phyloP scores from a whole-genome alignment of 2,797 vertebrate genomes.

The Philypnodon macrostomus region DNA sequence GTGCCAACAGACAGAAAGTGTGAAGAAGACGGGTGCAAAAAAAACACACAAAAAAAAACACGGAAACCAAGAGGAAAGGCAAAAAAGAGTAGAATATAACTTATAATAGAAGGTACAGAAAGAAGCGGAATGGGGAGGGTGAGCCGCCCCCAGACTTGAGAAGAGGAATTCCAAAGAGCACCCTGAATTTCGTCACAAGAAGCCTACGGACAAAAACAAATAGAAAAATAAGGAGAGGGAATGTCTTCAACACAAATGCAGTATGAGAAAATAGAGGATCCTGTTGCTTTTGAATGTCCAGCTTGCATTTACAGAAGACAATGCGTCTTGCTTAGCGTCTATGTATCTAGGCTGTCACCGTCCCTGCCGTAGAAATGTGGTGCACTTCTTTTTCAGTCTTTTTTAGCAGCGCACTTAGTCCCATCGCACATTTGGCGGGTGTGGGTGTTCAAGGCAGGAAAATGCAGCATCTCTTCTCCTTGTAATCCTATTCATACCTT shows the following conservation, averaged over 20 bases:
- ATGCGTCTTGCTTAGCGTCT: conserved; percentile 40
- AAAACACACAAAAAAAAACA: conserved; percentile 20
- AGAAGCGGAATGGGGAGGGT: conserved; percentile 15
- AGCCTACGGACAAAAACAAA: conserved; percentile 23
- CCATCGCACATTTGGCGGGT: conserved; percentile 26
- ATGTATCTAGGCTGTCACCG: conserved; percentile 42
- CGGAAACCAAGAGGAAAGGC: conserved; percentile 51
- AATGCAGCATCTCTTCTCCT: conserved; percentile 24
- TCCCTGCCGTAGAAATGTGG: conserved; percentile 23
- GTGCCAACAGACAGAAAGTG: conserved; percentile 67
- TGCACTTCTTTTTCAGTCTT: conserved; percentile 49
- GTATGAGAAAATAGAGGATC: conserved; percentile 7
- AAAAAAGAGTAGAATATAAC: conserved; percentile 18
- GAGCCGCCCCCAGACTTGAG: conserved; percentile 49
- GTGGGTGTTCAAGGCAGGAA: conserved; percentile 32
- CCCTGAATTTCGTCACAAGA: conserved; percentile 58
- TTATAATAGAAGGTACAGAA: conserved; percentile 9
- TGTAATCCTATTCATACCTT: conserved; percentile 30
- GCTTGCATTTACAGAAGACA: conserved; percentile 35
- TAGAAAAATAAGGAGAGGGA: not conserved
- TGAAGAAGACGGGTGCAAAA: conserved; percentile 67
- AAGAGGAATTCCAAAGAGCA: conserved; percentile 58
- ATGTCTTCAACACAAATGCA: not conserved
- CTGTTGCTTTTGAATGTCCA: conserved; percentile 68
- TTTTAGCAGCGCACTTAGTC: conserved; percentile 26